Base-by-base conservation (phyloP, 2,888 invertebrate species). In the Euplexia lucipara region DNA sequence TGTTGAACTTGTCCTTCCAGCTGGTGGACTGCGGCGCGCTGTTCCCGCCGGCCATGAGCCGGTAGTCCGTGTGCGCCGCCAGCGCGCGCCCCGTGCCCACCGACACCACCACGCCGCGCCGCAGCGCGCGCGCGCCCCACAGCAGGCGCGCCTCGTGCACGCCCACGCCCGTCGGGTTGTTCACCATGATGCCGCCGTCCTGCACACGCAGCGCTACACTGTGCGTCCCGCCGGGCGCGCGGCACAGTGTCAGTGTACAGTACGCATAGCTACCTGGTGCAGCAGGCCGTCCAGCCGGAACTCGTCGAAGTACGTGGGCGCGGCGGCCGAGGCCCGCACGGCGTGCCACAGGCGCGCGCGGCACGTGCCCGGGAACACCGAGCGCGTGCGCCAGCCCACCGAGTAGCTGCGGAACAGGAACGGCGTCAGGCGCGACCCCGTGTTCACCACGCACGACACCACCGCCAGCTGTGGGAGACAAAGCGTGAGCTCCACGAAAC, bases 261-360 rank as follows among this genome's bases (percentile, higher is more conserved):
- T n/a, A 16, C 9, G 2, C 2, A 1, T 12, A 20, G 32, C 18
- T 63, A 63, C 61, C 61, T 97, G 97, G 84, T 97, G 97, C 78
- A 98, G 90, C 80, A 96, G 95, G 10, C 97, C 97, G 61, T 96
- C 96, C 20, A 97, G 93, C 75, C 96, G 95, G 86, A 97, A 97
- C 91, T 98, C 98, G 86, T 97, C 97, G 93, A 98, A 99, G 95
- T 98, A 98, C 0, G 98, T 98, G 3, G 99, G 99, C 6, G 99
- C 99, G 47, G 99, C 98, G 45, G 98, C 98, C 0, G 98, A 98
- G 0, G 99, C 99, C 77, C 98, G 94, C 30, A 98, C 97, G 14
- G 98, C 97, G 93, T 98, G 97, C 98, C 98, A 98, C 63, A 98
- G 92, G 76, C 94, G 93, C 75, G 97, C 96, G 68, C 96, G 95